Evolutionary conservation across 2,113 vertebrate species (phyloP).

Genomic region (Hydrolagus affinis): DNA sequence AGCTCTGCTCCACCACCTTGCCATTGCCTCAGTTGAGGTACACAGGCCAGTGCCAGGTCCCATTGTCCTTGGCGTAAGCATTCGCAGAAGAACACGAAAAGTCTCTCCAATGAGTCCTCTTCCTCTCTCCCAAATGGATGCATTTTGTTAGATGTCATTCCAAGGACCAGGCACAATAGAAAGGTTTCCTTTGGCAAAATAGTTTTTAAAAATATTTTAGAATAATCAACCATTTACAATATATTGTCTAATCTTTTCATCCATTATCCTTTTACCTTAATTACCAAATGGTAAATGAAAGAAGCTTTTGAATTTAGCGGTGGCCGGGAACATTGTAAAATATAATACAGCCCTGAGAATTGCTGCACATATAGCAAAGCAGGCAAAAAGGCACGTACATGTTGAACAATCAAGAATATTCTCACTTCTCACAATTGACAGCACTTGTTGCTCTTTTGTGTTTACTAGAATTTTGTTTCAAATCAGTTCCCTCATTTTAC

Average conservation of each 20-base stretch:
- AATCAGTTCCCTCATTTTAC: background rate
- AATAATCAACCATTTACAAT: background rate
- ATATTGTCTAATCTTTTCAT: background rate
- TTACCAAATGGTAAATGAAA: too few species aligned
- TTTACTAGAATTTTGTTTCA: background rate
- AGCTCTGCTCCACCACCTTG: slow-evolving; percentile 47
- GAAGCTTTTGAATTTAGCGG: too few species aligned
- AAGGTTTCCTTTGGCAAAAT: background rate
- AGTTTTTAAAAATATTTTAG: background rate
- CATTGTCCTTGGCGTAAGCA: slow-evolving; percentile 71
- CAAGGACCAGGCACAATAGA: background rate
- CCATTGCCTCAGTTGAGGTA: slow-evolving; percentile 66
- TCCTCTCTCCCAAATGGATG: slow-evolving; percentile 72
- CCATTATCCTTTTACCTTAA: too few species aligned
- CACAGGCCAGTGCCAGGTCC: slow-evolving; percentile 79
- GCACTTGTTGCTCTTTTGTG: background rate
- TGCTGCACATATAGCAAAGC: background rate
- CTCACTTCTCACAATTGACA: background rate
- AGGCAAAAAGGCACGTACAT: background rate
- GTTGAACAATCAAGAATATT: background rate
- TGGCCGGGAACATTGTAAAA: background rate
- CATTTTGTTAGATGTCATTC: slow-evolving; percentile 44
- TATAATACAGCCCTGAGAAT: too few species aligned
- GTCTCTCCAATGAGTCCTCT: slow-evolving; percentile 61
- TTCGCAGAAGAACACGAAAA: slow-evolving; percentile 73